Evolutionary conservation across 2,113 vertebrate genomes (phyloP).

Genomic region (Burhinus oedicnemus): DNA sequence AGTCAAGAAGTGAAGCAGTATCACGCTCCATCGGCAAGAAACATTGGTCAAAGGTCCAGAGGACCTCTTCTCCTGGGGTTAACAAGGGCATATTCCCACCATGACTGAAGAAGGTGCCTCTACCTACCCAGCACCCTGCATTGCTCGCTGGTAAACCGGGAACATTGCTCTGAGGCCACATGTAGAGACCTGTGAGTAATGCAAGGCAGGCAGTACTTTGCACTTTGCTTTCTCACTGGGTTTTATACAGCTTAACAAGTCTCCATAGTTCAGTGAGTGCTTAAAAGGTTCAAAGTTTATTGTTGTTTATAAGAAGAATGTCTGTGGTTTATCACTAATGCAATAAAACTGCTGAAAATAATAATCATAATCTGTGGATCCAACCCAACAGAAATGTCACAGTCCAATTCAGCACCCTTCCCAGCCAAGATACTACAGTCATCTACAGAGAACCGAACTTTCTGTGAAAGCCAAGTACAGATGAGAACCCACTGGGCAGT

Average conservation of each 20-base stretch:
- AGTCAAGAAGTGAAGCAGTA: neutral
- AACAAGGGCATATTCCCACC: neutral
- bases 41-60: neutral
- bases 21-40: neutral
- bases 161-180: neutral
- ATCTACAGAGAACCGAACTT: neutral
- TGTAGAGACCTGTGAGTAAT: neutral
- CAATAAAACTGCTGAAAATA: conserved; percentile 48
- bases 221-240: conserved; percentile 25
- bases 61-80: neutral
- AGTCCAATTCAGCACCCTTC: neutral
- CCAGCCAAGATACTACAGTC: neutral
- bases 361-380: neutral
- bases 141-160: neutral
- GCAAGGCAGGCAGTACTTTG: conserved; percentile 29
- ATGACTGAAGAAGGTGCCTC: neutral
- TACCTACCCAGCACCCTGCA: neutral
- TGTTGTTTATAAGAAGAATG: conserved; percentile 10
- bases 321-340: conserved; percentile 24
- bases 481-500: neutral
- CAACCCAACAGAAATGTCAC: neutral
- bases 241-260: conserved; percentile 36
- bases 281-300: conserved; percentile 60
- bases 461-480: neutral
- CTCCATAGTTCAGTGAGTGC: neutral